Evolutionary conservation across 1,140 invertebrate genomes (phyloP).

Genomic region (Palaemon carinicauda): DNA sequence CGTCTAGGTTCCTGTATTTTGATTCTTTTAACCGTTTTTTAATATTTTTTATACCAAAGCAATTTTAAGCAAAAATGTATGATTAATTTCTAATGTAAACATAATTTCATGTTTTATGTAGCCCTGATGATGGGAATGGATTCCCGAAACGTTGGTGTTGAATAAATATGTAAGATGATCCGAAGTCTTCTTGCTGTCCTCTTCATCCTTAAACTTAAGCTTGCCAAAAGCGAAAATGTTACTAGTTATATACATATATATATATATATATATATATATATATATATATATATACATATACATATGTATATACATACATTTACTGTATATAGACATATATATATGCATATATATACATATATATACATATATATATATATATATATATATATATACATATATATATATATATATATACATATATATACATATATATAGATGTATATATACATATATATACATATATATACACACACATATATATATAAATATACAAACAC

Average conservation of each 20-base stretch:
- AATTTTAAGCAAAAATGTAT: no score
- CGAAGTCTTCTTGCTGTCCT: no score
- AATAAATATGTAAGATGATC: no score
- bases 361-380: background rate
- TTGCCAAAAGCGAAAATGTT: no score
- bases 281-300: constrained; percentile 7
- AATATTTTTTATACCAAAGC: no score
- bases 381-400: background rate
- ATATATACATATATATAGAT: constrained; percentile 3
- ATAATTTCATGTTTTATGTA: no score
- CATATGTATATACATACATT: background rate
- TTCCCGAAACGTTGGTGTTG: no score
- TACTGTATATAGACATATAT: background rate
- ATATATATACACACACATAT: background rate
- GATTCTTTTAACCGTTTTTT: no score
- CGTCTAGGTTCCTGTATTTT: no score
- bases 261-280: background rate
- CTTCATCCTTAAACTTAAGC: no score
- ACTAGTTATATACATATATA: background rate
- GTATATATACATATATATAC: background rate
- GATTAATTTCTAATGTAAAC: no score
- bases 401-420: background rate
- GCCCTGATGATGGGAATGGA: no score
- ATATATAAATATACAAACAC: background rate
- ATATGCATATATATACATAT: constrained; percentile 3